Percentiles rank a stretch among this genome's conserved stretches.
Conservation (phyloP, 2,888 invertebrate species). For the Campoplex nolae region DNA sequence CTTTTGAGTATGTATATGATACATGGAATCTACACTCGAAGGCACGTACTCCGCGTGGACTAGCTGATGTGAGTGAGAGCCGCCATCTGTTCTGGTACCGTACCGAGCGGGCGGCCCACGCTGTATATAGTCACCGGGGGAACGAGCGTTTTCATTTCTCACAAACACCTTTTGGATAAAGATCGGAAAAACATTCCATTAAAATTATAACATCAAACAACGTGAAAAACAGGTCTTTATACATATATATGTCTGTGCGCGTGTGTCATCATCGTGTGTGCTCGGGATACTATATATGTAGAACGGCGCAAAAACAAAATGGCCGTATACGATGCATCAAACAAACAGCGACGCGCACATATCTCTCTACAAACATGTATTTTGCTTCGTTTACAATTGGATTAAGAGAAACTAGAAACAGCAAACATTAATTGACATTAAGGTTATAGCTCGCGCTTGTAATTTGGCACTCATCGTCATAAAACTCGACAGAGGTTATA, state of each 20-base stretch:
- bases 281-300: background rate
- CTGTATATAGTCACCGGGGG: background rate
- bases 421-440: slow-evolving; percentile 26
- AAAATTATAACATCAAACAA: slow-evolving; percentile 24
- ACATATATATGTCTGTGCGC: background rate
- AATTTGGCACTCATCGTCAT: slow-evolving; percentile 15
- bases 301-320: slow-evolving; percentile 21
- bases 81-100: background rate
- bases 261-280: background rate
- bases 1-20: too few species aligned
- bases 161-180: background rate
- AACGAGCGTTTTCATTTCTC: slow-evolving; percentile 5
- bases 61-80: slow-evolving; percentile 6
- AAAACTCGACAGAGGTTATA: slow-evolving; percentile 8
- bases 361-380: background rate
- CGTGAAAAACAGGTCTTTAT: background rate
- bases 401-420: slow-evolving; percentile 18
- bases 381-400: slow-evolving; percentile 2
- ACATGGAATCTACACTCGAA: background rate
- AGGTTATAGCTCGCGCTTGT: slow-evolving; percentile 1
- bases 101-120: background rate
- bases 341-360: background rate
- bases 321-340: slow-evolving; percentile 9
- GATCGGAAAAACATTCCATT: slow-evolving; percentile 5
- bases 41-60: slow-evolving; percentile 5